These are phyloP conservation scores for Euglossa dilemma DNA, from an alignment of 1,140 invertebrate species.

Conservation along the genomic window DNA sequence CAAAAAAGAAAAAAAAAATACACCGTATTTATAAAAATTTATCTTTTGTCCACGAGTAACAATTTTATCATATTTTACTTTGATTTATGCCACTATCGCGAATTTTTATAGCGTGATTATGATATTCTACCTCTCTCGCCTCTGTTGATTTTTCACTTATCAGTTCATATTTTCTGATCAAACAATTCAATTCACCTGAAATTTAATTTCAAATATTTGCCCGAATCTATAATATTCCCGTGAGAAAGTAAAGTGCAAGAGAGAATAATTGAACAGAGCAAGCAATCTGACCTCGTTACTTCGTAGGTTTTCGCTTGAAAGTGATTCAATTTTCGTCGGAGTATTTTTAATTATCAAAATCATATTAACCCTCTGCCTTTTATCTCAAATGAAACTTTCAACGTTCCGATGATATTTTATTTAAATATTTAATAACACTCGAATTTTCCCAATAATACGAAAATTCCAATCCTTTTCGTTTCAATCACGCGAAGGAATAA, in stretches of 20 bases:
- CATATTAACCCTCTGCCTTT: not conserved
- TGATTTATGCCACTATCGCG: not conserved
- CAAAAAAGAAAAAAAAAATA: no score
- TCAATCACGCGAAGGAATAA: not conserved
- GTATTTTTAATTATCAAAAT: not conserved
- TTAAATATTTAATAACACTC: not conserved
- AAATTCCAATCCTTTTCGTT: no score
- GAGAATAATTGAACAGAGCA: slow-evolving; percentile 2
- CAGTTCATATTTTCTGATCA: slow-evolving; percentile 1
- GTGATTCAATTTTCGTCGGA: not conserved
- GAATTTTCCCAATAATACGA: no score
- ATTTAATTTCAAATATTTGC: slow-evolving; percentile 29
- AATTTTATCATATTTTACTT: not conserved
- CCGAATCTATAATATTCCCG: slow-evolving; percentile 13
- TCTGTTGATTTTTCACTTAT: not conserved
- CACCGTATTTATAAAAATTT: not conserved
- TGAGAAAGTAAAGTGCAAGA: not conserved
- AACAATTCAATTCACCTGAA: slow-evolving; percentile 6
- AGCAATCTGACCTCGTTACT: not conserved
- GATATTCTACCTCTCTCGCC: no score
- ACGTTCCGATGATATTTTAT: not conserved
- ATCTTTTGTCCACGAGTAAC: no score
- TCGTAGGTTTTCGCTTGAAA: slow-evolving; percentile 15
- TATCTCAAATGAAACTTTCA: not conserved
- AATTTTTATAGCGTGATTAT: not conserved